Conservation (phyloP, 2,113 vertebrate species). For the Antigone vipio region DNA sequence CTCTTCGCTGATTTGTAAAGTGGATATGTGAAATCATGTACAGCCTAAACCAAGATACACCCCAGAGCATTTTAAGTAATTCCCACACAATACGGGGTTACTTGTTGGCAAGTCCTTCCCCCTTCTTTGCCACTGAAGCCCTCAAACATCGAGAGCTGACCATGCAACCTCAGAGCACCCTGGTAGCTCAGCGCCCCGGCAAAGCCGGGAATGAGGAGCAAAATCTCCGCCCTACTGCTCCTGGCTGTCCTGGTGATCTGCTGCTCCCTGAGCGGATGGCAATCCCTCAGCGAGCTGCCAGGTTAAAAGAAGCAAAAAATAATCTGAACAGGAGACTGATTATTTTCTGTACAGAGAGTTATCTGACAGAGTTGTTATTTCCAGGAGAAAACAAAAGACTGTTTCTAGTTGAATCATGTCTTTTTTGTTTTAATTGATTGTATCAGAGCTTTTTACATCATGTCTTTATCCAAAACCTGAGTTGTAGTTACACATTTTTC, state of each 20-base stretch:
- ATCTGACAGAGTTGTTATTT: background rate
- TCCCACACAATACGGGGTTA: background rate
- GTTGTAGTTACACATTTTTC: background rate
- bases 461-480: background rate
- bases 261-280: no score
- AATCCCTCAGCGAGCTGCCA: background rate
- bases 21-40: background rate
- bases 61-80: background rate
- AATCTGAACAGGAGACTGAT: background rate
- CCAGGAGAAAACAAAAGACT: background rate
- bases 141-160: background rate
- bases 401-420: background rate
- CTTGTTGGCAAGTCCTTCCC: background rate
- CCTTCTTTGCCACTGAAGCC: background rate
- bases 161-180: background rate
- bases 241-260: background rate
- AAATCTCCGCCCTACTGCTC: background rate
- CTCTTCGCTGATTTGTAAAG: background rate
- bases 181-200: background rate
- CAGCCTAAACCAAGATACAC: background rate
- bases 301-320: background rate
- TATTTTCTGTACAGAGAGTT: background rate
- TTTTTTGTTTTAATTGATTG: background rate
- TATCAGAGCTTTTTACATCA: background rate
- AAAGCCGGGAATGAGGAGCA: background rate